Conservation (phyloP, 2,888 invertebrate species). For the Brassicogethes aeneus region DNA sequence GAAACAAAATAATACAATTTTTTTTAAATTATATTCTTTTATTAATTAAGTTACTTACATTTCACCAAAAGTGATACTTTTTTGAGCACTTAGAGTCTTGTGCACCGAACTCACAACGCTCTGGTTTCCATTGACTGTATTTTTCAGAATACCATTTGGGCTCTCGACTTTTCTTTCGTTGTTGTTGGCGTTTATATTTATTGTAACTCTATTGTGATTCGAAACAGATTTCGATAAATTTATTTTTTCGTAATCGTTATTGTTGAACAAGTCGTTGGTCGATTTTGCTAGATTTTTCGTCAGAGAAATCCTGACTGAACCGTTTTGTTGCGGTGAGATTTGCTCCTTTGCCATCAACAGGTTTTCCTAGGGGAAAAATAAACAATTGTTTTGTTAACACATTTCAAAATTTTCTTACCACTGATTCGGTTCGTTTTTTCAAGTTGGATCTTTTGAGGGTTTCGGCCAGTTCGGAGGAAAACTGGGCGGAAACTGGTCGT, state of each 20-base stretch:
- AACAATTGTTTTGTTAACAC: constrained; percentile 1
- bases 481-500: constrained; percentile 51
- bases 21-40: not conserved
- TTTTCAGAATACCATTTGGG: constrained; percentile 47
- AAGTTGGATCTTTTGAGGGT: constrained; percentile 71
- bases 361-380: constrained; percentile 32
- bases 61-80: constrained; percentile 43
- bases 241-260: constrained; percentile 20
- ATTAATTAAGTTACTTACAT: constrained; percentile 32
- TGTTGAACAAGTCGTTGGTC: constrained; percentile 29
- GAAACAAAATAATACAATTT: constrained; percentile 19
- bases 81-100: constrained; percentile 36
- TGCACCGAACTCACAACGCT: constrained; percentile 20
- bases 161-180: constrained; percentile 29
- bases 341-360: too few relatives aligned
- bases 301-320: constrained; percentile 37
- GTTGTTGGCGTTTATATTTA: constrained; percentile 28
- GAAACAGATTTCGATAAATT: constrained; percentile 17
- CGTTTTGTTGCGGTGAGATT: constrained; percentile 36
- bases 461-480: constrained; percentile 65
- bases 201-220: constrained; percentile 33
- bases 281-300: constrained; percentile 34
- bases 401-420: constrained; percentile 49
- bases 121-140: constrained; percentile 26
- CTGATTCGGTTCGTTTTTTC: constrained; percentile 59